Conservation (phyloP, 2,113 vertebrate species). For the Chaetops frenatus region DNA sequence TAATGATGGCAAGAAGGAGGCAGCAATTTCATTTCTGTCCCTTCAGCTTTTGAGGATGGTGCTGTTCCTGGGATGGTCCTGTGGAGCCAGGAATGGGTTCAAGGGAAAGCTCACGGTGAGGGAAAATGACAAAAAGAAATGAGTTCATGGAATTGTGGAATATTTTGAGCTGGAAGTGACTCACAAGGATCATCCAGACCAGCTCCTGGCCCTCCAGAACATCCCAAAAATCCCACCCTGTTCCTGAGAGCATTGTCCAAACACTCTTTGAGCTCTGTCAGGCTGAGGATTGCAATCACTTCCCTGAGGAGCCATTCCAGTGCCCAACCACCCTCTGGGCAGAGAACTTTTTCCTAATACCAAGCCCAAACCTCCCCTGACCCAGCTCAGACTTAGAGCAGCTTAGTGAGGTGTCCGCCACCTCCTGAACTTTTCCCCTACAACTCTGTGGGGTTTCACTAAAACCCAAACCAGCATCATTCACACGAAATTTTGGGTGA, state of each 20-base stretch:
- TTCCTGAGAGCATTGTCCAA: neutral
- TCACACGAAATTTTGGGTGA: neutral
- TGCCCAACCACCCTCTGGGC: too few species aligned
- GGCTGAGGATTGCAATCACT: accelerated
- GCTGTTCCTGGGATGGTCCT: accelerated
- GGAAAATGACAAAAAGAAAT: neutral
- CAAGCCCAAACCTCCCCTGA: neutral
- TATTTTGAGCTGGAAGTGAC: neutral
- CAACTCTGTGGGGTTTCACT: neutral
- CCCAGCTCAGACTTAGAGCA: neutral
- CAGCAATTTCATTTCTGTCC: neutral
- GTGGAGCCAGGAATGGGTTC: neutral
- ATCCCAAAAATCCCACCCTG: neutral
- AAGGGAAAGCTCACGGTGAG: neutral
- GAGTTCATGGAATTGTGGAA: neutral
- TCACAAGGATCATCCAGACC: neutral
- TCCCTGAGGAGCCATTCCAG: neutral
- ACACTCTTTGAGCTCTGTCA: neutral
- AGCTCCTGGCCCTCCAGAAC: neutral
- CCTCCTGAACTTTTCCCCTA: neutral
- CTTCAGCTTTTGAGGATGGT: neutral
- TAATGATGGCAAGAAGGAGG: neutral
- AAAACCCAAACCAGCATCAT: neutral
- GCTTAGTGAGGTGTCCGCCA: neutral
- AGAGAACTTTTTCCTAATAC: neutral